Evolutionary conservation across 2,797 vertebrate genomes (phyloP).

Genomic region (Triplophysa bombifrons): DNA sequence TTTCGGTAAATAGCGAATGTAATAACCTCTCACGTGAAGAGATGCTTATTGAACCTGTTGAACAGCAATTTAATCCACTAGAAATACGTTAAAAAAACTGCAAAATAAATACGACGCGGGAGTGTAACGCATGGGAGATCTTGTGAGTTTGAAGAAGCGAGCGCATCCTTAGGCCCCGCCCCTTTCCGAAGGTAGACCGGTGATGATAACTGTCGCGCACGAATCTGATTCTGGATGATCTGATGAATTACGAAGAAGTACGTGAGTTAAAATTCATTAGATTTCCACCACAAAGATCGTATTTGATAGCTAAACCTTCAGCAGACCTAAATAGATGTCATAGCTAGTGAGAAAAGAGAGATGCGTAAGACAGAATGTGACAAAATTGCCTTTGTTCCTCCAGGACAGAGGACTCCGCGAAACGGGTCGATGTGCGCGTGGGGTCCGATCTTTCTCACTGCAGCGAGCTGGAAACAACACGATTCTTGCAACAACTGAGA

Average conservation of each 20-base stretch:
- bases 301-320: not conserved
- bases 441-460: not conserved
- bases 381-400: constrained; percentile 43
- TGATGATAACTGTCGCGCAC: constrained; percentile 16
- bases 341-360: not conserved
- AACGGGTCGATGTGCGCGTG: constrained; percentile 28
- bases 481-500: not conserved
- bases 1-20: not conserved
- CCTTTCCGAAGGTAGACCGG: constrained; percentile 27
- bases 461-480: constrained; percentile 16
- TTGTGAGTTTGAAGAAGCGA: constrained; percentile 3
- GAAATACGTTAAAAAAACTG: too few species aligned
- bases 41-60: not conserved
- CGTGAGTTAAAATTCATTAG: not conserved
- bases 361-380: constrained; percentile 10
- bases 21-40: not conserved
- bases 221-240: constrained; percentile 9
- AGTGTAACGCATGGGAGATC: not conserved
- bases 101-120: not conserved
- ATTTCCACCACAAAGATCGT: not conserved
- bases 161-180: constrained; percentile 34
- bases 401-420: constrained; percentile 14
- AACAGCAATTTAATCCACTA: not conserved
- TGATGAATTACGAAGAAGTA: constrained; percentile 27
- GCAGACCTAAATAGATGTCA: not conserved